Conservation (phyloP, 23 tunicate genomes). For the Aplidium turbinatum region DNA sequence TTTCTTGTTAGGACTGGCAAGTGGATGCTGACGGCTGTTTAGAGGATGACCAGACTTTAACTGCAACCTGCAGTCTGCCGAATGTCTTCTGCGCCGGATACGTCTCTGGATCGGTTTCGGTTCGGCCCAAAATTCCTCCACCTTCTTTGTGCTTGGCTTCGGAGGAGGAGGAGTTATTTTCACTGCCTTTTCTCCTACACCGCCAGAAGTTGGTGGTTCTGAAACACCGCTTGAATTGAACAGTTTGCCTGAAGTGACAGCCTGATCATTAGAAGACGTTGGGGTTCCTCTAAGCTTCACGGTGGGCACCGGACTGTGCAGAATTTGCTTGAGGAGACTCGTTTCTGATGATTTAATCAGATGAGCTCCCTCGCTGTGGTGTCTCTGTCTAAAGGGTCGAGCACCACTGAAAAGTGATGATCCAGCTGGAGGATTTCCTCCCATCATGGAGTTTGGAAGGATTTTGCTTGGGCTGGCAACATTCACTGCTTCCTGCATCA, state of each 20-base stretch:
- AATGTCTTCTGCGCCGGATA: constrained; percentile 63
- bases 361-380: constrained; percentile 90
- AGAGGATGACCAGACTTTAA: constrained; percentile 29
- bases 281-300: constrained; percentile 23
- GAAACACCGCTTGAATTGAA: background rate
- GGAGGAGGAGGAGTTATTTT: background rate
- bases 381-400: constrained; percentile 75
- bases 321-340: constrained; percentile 57
- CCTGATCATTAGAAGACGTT: background rate
- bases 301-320: constrained; percentile 56
- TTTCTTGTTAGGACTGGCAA: constrained; percentile 1
- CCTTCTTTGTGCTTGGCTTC: constrained; percentile 1
- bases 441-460: constrained; percentile 95
- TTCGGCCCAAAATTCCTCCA: constrained; percentile 81
- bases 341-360: constrained; percentile 39
- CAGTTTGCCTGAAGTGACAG: background rate
- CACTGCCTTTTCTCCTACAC: background rate
- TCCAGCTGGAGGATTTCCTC: constrained; percentile 74
- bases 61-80: constrained; percentile 64
- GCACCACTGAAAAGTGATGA: constrained; percentile 44
- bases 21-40: background rate
- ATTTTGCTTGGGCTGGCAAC: constrained; percentile 91
- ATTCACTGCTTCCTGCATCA: constrained; percentile 90
- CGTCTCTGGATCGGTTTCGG: constrained; percentile 74
- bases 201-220: background rate